Evolutionary conservation across 2,113 vertebrate genomes (phyloP), one percentile per base, ranked within the genome.

Genomic region (Apteryx mantelli): DNA sequence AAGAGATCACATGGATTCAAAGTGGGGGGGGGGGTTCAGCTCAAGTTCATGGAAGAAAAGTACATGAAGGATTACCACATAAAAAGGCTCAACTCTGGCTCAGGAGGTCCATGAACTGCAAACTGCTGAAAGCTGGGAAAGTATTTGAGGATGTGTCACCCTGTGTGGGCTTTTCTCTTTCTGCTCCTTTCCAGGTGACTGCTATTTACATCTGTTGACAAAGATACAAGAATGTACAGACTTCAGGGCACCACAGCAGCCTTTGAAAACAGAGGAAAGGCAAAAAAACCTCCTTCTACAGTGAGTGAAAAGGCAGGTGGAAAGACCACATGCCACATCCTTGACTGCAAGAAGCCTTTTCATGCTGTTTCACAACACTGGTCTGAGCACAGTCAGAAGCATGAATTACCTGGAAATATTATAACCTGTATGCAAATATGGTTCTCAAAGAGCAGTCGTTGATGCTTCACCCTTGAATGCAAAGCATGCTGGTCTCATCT

Each of bases 31-130:
- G 88, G 71, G 58, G 93, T 94, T 97, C 96, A 96, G 53, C 55
- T 86, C 4, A 4, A 95, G 96, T 91, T 96, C 92, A 94, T 7
- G 20, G 60, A 90, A 52, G 73, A 61, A 90, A 96, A 96, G 83
- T 90, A 69, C 90, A 38, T n/a, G 24, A 32, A 42, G 76, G 95
- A 91, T 97, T 94, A 96, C 86, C 88, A 60, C 64, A 70, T 61
- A 66, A 44, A 88, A 94, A 88, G 79, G 63, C 79, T 96, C 89
- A 81, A 64, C 64, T 88, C 46, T 81, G 73, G 80, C 94, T 96
- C 71, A 55, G 85, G 50, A 88, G 34, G 15, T 85, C 70, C 75
- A 9, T 56, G 81, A 61, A 64, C 68, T 76, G 55, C 76, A 50
- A 83, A 86, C 22, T 56, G 48, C 82, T 77, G 13, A 93, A 94